phyloP scores from a whole-genome alignment of 37 sponge, comb jelly and placozoan species.

The Agelas oroides region DNA sequence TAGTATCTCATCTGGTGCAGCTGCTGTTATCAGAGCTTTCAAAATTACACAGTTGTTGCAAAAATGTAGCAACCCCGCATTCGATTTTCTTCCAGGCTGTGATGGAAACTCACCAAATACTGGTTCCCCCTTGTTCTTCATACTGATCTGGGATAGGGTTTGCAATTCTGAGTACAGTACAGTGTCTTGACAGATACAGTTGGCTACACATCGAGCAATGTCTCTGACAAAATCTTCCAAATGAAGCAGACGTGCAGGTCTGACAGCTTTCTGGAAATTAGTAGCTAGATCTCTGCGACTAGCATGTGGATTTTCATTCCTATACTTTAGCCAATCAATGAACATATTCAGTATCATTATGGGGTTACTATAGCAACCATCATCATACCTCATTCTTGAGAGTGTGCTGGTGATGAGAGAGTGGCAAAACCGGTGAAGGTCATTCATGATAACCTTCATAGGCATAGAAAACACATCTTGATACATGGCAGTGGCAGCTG shows the following conservation, averaged over 20 bases:
- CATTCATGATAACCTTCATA: constrained; percentile 6
- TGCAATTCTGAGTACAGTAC: constrained; percentile 4
- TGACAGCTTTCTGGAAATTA: too few species aligned
- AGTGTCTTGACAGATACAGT: constrained; percentile 7
- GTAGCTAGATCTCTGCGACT: too few species aligned
- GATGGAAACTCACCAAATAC: too few species aligned
- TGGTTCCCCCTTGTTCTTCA: too few species aligned
- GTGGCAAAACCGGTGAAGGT: constrained; percentile 1
- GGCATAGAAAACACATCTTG: constrained; percentile 48
- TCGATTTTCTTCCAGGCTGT: not conserved
- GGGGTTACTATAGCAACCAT: constrained; percentile 42
- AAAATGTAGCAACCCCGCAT: not conserved
- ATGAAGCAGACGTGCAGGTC: constrained; percentile 19
- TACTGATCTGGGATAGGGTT: not conserved
- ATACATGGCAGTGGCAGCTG: constrained; percentile 44
- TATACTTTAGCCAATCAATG: constrained; percentile 22
- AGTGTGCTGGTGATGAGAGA: constrained; percentile 22
- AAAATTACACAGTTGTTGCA: not conserved
- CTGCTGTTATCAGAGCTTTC: constrained; percentile 19
- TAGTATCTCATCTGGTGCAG: constrained; percentile 12
- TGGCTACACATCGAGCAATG: constrained; percentile 13
- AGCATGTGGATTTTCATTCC: too few species aligned
- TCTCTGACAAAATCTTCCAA: constrained; percentile 29
- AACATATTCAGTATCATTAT: constrained; percentile 48
- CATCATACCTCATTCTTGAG: constrained; percentile 30